Conservation (phyloP, 1,140 invertebrate genomes). For the Phortica variegata region DNA sequence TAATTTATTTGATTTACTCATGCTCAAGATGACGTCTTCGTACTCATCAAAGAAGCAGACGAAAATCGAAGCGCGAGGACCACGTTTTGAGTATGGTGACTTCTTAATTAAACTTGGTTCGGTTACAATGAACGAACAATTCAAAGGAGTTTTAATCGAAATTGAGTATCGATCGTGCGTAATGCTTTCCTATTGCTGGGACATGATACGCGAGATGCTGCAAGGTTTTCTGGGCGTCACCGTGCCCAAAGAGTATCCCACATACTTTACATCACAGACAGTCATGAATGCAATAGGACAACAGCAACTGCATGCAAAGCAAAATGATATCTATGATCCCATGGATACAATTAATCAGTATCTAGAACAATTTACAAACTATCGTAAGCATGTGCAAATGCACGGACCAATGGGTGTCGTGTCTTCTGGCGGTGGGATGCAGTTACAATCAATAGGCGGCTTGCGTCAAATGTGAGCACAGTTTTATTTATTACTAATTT, state of each 20-base stretch:
- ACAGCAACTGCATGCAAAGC: slow-evolving; percentile 58
- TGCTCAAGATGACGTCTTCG: slow-evolving; percentile 83
- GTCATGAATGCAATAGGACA: slow-evolving; percentile 50
- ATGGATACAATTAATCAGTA: slow-evolving; percentile 94
- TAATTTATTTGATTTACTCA: slow-evolving; percentile 84
- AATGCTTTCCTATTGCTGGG: slow-evolving; percentile 85
- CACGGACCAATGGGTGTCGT: slow-evolving; percentile 7
- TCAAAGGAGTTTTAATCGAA: slow-evolving; percentile 93
- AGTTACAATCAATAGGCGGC: no score
- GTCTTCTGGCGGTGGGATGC: no score
- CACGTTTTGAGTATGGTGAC: slow-evolving; percentile 88
- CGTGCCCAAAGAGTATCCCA: slow-evolving; percentile 66
- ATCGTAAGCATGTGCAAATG: slow-evolving; percentile 67
- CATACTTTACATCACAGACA: slow-evolving; percentile 62
- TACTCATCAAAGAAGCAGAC: slow-evolving; percentile 88
- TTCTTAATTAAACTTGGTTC: slow-evolving; percentile 93
- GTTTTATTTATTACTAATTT: no score
- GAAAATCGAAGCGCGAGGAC: slow-evolving; percentile 89
- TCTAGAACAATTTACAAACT: slow-evolving; percentile 89
- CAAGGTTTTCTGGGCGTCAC: slow-evolving; percentile 85
- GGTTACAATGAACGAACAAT: slow-evolving; percentile 88
- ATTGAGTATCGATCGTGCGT: slow-evolving; percentile 92
- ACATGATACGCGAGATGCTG: slow-evolving; percentile 87
- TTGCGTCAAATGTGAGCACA: no score
- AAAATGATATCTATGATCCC: slow-evolving; percentile 83